Evolutionary conservation across 2,113 vertebrate genomes (phyloP).

Genomic region (Okapia johnstoni): DNA sequence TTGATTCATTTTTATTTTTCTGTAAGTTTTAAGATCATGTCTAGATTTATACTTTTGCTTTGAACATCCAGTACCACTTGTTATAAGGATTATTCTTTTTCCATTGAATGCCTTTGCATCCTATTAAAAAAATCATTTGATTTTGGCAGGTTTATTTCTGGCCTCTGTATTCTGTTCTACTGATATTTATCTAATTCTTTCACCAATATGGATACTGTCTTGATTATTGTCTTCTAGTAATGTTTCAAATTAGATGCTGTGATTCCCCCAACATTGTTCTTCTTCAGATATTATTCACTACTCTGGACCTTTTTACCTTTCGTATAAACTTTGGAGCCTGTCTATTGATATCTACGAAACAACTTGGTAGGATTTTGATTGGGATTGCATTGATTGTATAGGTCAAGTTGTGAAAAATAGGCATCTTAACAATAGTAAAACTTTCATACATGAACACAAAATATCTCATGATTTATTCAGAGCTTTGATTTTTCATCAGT

Average conservation of each 20-base stretch:
- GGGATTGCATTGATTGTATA: neutral
- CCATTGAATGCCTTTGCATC: neutral
- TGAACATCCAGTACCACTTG: neutral
- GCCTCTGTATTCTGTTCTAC: neutral
- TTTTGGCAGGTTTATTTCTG: neutral
- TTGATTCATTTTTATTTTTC: neutral
- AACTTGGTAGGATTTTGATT: neutral
- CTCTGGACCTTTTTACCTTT: neutral
- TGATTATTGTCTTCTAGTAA: neutral
- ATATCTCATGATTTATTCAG: neutral
- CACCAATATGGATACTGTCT: neutral
- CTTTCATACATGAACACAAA: neutral
- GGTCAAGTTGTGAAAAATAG: neutral
- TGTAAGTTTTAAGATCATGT: neutral
- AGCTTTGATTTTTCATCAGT: neutral
- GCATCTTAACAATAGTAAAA: neutral
- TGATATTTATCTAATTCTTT: neutral
- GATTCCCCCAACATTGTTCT: neutral
- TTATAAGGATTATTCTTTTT: neutral
- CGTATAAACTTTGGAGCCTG: neutral
- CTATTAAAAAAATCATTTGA: neutral
- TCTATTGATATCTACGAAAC: neutral
- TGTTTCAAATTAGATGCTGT: neutral
- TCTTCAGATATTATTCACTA: neutral
- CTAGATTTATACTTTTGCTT: neutral